phyloP scores from a whole-genome alignment of 2,113 vertebrate species.

The Chamaetylas fuelleborni region DNA sequence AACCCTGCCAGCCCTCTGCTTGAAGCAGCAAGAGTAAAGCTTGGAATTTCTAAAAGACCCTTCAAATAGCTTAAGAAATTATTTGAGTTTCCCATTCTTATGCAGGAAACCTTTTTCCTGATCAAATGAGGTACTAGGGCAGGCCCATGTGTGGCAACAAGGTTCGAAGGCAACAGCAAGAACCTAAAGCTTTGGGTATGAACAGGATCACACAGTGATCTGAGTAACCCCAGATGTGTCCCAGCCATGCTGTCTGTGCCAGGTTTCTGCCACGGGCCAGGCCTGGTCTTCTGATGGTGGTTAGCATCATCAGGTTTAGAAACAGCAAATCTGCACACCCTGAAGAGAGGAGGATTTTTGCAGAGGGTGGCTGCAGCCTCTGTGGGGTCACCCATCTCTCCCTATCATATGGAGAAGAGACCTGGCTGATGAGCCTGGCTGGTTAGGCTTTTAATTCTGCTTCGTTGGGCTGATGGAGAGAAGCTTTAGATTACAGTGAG shows the following conservation, averaged over 20 bases:
- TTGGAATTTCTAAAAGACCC: neutral
- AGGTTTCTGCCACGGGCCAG: neutral
- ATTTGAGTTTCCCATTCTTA: neutral
- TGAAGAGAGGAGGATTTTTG: neutral
- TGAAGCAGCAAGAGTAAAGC: neutral
- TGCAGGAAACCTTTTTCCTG: neutral
- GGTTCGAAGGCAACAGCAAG: neutral
- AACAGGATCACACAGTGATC: neutral
- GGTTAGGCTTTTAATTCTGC: neutral
- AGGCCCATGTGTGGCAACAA: neutral
- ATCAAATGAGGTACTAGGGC: neutral
- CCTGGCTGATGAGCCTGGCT: neutral
- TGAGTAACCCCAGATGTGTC: neutral
- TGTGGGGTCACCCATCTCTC: neutral
- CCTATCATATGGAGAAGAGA: rapidly evolving
- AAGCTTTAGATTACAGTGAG: neutral
- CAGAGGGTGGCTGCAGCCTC: neutral
- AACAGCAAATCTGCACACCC: neutral
- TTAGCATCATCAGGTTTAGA: neutral
- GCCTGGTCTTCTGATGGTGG: neutral
- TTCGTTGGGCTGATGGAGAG: neutral
- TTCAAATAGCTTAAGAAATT: neutral
- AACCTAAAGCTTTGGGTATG: neutral
- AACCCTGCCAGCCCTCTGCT: neutral
- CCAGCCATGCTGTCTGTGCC: rapidly evolving